Conservation (phyloP, 2,113 vertebrate species). For the Scytalopus superciliaris region DNA sequence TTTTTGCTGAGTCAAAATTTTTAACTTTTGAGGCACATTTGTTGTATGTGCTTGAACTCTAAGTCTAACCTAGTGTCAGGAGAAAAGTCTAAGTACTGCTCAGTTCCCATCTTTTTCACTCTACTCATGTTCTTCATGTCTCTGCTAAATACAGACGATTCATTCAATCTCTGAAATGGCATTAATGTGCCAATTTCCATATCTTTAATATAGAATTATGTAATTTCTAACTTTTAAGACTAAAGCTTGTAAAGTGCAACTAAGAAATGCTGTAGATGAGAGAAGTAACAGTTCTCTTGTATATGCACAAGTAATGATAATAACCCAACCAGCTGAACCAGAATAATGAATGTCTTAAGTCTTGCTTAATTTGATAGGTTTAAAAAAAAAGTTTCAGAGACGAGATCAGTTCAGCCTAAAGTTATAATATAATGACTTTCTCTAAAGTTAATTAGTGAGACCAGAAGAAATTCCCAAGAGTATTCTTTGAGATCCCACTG, state of each 20-base stretch:
- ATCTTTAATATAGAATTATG: neutral
- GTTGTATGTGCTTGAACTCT: neutral
- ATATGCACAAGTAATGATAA: neutral
- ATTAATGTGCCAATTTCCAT: neutral
- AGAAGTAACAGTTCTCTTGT: neutral
- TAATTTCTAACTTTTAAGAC: neutral
- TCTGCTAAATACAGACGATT: neutral
- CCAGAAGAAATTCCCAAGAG: neutral
- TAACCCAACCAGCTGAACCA: neutral
- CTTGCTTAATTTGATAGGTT: slow-evolving; percentile 4
- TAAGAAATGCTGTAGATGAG: neutral
- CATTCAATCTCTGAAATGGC: neutral
- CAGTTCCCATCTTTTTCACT: neutral
- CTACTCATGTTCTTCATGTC: neutral
- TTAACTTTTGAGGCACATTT: neutral
- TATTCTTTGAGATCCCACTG: neutral
- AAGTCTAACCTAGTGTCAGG: neutral
- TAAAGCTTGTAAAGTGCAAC: neutral
- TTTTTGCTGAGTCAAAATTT: neutral
- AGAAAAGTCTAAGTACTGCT: neutral
- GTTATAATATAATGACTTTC: neutral
- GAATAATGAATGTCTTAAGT: neutral
- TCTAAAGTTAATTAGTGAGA: slow-evolving; percentile 17
- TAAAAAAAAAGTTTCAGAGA: neutral
- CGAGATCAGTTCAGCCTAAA: neutral